Evolutionary conservation across 2,797 vertebrate species (phyloP).

Genomic region (Gorsachius magnificus): DNA sequence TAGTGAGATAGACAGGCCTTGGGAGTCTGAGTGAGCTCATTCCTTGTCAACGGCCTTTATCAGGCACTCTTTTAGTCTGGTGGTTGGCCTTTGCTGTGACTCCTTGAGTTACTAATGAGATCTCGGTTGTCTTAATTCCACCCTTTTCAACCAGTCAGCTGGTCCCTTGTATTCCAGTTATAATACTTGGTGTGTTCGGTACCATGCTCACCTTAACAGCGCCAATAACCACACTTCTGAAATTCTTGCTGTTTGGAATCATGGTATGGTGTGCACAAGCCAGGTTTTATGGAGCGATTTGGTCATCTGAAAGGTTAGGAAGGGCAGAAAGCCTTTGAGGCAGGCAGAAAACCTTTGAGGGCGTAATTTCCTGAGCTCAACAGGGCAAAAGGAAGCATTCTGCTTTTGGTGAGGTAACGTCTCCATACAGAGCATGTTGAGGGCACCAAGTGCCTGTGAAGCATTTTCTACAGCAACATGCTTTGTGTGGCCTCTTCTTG

Average conservation of each 20-base stretch:
- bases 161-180: neutral
- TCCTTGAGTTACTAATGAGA: neutral
- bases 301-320: neutral
- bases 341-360: neutral
- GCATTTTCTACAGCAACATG: rapidly evolving
- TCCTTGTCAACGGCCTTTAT: neutral
- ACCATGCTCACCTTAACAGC: neutral
- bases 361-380: neutral
- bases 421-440: neutral
- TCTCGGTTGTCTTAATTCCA: neutral
- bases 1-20: neutral
- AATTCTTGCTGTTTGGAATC: neutral
- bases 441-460: rapidly evolving
- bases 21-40: neutral
- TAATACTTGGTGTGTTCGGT: neutral
- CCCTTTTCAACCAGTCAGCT: neutral
- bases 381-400: neutral
- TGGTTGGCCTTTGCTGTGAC: neutral
- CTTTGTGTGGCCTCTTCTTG: neutral
- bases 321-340: neutral
- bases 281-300: neutral
- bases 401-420: rapidly evolving
- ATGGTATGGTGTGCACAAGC: neutral
- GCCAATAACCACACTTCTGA: neutral
- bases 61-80: neutral